Base-by-base conservation (phyloP, 2,797 vertebrate species). In the Pantherophis vulpinus region DNA sequence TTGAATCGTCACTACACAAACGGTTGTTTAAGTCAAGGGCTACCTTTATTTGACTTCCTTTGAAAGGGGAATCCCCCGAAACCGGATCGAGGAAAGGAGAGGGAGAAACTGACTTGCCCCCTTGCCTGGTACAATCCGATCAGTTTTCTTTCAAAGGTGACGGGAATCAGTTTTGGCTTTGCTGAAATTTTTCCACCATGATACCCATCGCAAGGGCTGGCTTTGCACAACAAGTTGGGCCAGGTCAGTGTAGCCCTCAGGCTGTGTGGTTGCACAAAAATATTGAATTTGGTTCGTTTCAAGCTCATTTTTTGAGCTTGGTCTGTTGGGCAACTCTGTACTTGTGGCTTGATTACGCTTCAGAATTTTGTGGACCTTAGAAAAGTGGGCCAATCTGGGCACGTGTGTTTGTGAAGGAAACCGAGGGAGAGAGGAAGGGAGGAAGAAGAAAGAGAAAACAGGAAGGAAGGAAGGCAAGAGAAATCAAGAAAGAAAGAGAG, bases 61-160 rank as follows among this genome's bases (percentile, higher is more conserved):
- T 42, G 16, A 20, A 58, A 89, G 5, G 7, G 91, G 37, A 88
- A 87, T 47, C 86, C 91, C 92, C 8, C 86, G 90, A 23, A 59
- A 59, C 74, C 25, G 47, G 13, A 56, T 56, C 29, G 89, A 23
- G 29, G 54, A 16, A 59, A 63, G 14, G 56, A 54, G 63, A 90
- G 89, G 37, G 14, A 29, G 63, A 95, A 47, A 63, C 87, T 88
- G 27, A 51, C 89, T 70, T 74, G 37, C 91, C 61, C 25, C 25
- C 8, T 0, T 0, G 2, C 61, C 91, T 37, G 88, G 58, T 86
- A 54, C 51, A 59, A 0, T 90, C 23, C 3, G 3, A 60, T 54
- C 32, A 70, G 61, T 94, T 63, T 93, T 66, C 94, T 89, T 56
- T 87, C 79, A 94, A 90, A 94, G 92, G 86, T 32, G 56, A 91